Evolutionary conservation across 1,140 invertebrate species (phyloP).

Genomic region (Geopemphigus sp.): DNA sequence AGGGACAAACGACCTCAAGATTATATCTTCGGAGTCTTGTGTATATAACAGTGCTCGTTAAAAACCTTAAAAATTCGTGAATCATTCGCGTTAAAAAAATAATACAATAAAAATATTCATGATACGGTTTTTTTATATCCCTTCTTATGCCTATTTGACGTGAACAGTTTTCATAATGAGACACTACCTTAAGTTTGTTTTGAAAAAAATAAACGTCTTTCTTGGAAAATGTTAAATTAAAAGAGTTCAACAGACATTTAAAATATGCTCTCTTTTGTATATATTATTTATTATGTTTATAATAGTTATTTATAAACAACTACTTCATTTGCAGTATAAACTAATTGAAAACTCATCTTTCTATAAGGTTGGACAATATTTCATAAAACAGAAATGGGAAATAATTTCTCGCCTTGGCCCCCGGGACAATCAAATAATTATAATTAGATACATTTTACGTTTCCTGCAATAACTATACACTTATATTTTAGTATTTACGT

Average conservation of each 20-base stretch:
- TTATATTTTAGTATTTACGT: no score
- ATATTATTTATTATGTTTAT: no score
- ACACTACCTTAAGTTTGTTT: not conserved
- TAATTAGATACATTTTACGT: no score
- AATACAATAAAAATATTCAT: constrained; percentile 28
- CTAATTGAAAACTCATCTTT: no score
- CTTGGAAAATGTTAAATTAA: not conserved
- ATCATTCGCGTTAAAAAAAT: not conserved
- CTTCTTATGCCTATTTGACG: not conserved
- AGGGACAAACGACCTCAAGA: constrained; percentile 16
- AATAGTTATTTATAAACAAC: no score
- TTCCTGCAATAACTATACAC: no score
- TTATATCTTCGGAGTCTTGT: not conserved
- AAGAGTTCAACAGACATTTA: not conserved
- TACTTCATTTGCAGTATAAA: no score
- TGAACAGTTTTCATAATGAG: constrained; percentile 18
- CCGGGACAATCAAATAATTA: no score
- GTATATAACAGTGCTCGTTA: constrained; percentile 29
- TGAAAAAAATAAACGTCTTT: not conserved
- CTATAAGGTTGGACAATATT: no score
- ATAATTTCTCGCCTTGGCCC: no score
- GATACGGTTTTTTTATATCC: constrained; percentile 1
- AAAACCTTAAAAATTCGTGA: constrained; percentile 8
- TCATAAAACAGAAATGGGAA: no score
- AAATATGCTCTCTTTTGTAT: not conserved